phyloP scores from a whole-genome alignment of 2,113 vertebrate species.

The Monarcha castaneiventris region DNA sequence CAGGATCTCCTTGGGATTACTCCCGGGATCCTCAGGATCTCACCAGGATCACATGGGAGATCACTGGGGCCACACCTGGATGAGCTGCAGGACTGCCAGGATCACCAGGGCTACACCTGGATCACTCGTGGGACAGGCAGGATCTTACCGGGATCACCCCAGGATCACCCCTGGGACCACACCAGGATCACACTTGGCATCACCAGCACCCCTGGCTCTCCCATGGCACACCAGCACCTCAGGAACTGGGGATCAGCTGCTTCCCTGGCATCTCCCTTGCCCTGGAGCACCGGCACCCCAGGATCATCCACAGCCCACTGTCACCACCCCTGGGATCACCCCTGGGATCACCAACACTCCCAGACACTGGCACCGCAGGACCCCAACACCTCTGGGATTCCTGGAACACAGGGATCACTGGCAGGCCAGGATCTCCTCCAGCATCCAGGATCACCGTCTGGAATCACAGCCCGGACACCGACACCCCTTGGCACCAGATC shows the following conservation, averaged over 20 bases:
- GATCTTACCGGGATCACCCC: not conserved
- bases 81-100: not conserved
- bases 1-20: not conserved
- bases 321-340: not conserved
- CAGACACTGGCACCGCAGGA: not conserved
- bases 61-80: rapidly evolving
- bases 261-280: not conserved
- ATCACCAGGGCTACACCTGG: not conserved
- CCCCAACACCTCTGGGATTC: not conserved
- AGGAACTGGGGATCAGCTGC: not conserved
- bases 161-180: not conserved
- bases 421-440: not conserved
- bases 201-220: not conserved
- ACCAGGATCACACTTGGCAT: not conserved
- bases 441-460: not conserved
- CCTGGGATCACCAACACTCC: not conserved
- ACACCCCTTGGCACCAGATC: not conserved
- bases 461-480: rapidly evolving
- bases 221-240: not conserved
- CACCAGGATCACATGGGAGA: not conserved
- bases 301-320: not conserved
- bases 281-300: rapidly evolving
- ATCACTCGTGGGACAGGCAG: not conserved
- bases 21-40: not conserved
- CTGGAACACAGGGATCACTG: not conserved